Conservation (phyloP, 2,113 vertebrate genomes). For the Periophthalmus modestus region DNA sequence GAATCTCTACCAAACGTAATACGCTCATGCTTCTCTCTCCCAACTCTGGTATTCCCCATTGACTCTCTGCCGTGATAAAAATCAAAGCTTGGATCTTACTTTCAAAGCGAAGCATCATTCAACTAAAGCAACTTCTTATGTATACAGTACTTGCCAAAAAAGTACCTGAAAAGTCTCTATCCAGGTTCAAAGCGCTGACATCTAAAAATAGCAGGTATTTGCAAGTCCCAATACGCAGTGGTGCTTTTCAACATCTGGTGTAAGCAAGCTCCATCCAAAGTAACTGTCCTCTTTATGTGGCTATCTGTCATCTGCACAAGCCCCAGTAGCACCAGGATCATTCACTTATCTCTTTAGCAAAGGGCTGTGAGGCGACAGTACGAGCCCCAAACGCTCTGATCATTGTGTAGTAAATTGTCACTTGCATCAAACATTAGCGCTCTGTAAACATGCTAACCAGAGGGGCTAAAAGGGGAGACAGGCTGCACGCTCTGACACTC, state of each 20-base stretch:
- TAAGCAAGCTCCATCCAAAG: slow-evolving; percentile 26
- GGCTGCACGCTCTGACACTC: slow-evolving; percentile 59
- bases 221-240: slow-evolving; percentile 51
- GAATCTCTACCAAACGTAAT: slow-evolving; percentile 1
- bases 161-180: neutral
- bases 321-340: slow-evolving; percentile 44
- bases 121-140: neutral
- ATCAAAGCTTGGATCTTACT: slow-evolving; percentile 14
- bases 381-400: slow-evolving; percentile 53
- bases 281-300: slow-evolving; percentile 39
- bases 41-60: neutral
- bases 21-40: neutral
- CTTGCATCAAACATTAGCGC: slow-evolving; percentile 66
- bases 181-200: slow-evolving; percentile 22
- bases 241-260: slow-evolving; percentile 48
- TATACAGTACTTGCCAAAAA: slow-evolving; percentile 14
- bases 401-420: slow-evolving; percentile 61
- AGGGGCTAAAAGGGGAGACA: slow-evolving; percentile 21
- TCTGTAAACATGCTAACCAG: slow-evolving; percentile 56
- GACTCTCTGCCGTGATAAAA: slow-evolving; percentile 14
- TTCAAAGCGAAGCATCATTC: slow-evolving; percentile 28
- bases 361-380: slow-evolving; percentile 35
- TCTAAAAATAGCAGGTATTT: slow-evolving; percentile 47
- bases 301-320: slow-evolving; percentile 44
- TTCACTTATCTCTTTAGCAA: slow-evolving; percentile 52